These are phyloP conservation scores for Drosophila parabipectinata DNA, from an alignment of 1,140 invertebrate species.

Conservation along the genomic window DNA sequence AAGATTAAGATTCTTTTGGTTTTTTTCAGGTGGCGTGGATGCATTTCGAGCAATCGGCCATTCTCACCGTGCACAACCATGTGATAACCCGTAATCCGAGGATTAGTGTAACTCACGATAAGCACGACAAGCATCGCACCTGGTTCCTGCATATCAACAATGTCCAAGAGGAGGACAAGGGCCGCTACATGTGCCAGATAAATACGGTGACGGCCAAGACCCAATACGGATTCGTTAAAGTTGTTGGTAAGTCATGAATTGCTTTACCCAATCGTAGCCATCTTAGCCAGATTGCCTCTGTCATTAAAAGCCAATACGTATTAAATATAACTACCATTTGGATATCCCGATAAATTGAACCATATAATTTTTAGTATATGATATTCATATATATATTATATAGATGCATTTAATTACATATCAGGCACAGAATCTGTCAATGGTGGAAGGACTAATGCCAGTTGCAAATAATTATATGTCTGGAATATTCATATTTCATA, in stretches of 20 bases:
- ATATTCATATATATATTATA: too few relatives aligned
- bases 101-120: slow-evolving; percentile 94
- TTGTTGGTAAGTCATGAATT: slow-evolving; percentile 91
- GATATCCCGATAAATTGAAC: not conserved
- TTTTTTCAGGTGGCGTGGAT: slow-evolving; percentile 95
- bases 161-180: slow-evolving; percentile 95
- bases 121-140: slow-evolving; percentile 89
- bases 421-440: not conserved
- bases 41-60: slow-evolving; percentile 96
- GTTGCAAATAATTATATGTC: not conserved
- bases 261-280: not conserved
- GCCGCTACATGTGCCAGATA: slow-evolving; percentile 97
- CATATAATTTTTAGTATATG: too few relatives aligned
- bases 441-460: not conserved
- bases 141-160: slow-evolving; percentile 96
- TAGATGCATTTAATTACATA: not conserved
- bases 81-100: slow-evolving; percentile 96
- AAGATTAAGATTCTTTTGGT: not conserved
- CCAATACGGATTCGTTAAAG: slow-evolving; percentile 95
- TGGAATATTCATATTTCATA: too few relatives aligned
- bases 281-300: too few relatives aligned
- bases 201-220: slow-evolving; percentile 97
- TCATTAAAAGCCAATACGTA: not conserved
- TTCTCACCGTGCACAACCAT: slow-evolving; percentile 95
- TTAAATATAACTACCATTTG: not conserved